Evolutionary conservation across 2,888 invertebrate genomes (phyloP), one percentile per base, ranked within the genome.

Genomic region (Nomada hirtipes): DNA sequence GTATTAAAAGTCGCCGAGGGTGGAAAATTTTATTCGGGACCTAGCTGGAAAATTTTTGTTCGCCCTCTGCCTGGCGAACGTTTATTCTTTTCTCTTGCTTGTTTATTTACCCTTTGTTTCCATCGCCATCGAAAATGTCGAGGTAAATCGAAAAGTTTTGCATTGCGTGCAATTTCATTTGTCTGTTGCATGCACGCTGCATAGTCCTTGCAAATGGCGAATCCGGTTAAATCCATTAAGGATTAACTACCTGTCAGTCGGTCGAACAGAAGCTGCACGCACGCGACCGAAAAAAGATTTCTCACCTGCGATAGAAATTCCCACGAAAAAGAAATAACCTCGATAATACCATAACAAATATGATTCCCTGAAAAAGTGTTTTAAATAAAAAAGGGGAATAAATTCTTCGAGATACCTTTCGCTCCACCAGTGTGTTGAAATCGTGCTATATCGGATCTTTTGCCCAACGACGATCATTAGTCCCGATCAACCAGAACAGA

Each of bases 1-100:
- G 53, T 20, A 71, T 79, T 74, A 82, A 79, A 82, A 64, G 57
- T 67, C 53, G 9, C 13, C 53, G 29, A 23, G 63, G 23, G 4
- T 61, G 50, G 29, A 10, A 11, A 63, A 68, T 71, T 79, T 55
- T 36, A 55, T 44, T 23, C 18, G 42, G 3, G n/a, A 11, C 50
- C n/a, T 13, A 10, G 69, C 4, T 36, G 13, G 18, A 13, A 13
- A 64, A 36, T 36, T n/a, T 60, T 23, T 26, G 13, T 1, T 36
- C 23, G 15, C 2, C 47, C 53, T 20, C 7, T 20, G 36, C 20
- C 15, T 1, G 3, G 11, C 42, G 11, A 4, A 7, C 11, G 42
- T 52, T 70, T n/a, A 29, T 61, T 42, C 15, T 26, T 42, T 9
- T 23, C 15, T 7, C 18, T 15, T 23, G 9, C 11, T 20, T n/a